Conservation (phyloP, 2,888 invertebrate genomes). For the Catocala sponsa region DNA sequence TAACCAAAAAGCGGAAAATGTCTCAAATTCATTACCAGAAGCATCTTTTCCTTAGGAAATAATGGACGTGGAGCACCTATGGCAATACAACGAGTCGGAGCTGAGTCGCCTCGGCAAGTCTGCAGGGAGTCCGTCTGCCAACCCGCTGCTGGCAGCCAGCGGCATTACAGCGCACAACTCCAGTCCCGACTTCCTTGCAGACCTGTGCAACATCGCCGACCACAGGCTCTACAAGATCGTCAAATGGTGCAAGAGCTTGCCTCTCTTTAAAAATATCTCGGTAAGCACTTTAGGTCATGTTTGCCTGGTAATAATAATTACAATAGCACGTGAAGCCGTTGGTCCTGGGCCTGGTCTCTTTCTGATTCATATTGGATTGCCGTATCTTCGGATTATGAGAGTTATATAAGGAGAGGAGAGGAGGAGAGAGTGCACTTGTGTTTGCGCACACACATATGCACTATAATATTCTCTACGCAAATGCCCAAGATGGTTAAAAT, state of each 20-base stretch:
- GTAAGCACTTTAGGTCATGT: conserved; percentile 82
- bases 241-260: conserved; percentile 99
- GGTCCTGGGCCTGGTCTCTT: no score
- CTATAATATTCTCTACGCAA: no score
- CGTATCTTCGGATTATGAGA: no score
- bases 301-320: neutral
- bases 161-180: conserved; percentile 89
- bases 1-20: no score
- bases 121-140: conserved; percentile 74
- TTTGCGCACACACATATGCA: no score
- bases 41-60: conserved; percentile 90
- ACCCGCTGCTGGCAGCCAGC: conserved; percentile 81
- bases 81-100: conserved; percentile 97
- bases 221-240: conserved; percentile 98
- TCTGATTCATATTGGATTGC: no score
- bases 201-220: conserved; percentile 97
- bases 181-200: conserved; percentile 95
- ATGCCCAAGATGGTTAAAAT: no score
- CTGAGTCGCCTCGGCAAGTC: conserved; percentile 89
- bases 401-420: no score
- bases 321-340: no score
- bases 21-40: neutral
- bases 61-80: conserved; percentile 98
- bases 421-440: no score
- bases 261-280: conserved; percentile 98